phyloP scores from a whole-genome alignment of 2,888 invertebrate genomes.

The Acronicta aceris region DNA sequence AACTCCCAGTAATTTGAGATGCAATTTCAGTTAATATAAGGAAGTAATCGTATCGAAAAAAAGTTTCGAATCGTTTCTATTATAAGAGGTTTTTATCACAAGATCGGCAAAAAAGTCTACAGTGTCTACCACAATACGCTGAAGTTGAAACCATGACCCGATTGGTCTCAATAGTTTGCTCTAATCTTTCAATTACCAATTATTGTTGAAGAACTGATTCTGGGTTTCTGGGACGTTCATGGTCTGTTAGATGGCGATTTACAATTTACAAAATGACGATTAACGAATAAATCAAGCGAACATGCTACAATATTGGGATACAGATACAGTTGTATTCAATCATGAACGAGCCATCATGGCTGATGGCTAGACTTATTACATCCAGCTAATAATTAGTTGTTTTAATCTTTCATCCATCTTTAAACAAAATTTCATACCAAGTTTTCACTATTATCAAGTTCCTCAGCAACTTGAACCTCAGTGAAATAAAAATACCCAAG shows the following conservation, averaged over 20 bases:
- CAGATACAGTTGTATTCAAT: background rate
- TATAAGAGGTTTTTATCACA: background rate
- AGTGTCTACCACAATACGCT: constrained; percentile 11
- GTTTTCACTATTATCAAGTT: no score
- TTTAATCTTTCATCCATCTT: no score
- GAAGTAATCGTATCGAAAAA: background rate
- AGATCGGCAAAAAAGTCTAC: background rate
- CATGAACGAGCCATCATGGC: no score
- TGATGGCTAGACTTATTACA: background rate
- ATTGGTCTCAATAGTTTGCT: constrained; percentile 69
- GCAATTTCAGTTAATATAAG: background rate
- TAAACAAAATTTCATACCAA: no score
- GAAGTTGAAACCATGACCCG: constrained; percentile 66
- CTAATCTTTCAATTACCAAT: constrained; percentile 74
- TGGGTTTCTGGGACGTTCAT: constrained; percentile 37
- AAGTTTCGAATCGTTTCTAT: background rate
- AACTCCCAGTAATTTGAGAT: background rate
- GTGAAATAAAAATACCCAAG: background rate
- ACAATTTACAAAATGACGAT: constrained; percentile 44
- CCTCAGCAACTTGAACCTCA: no score
- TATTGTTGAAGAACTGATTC: constrained; percentile 55
- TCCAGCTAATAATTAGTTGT: no score
- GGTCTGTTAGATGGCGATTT: constrained; percentile 36
- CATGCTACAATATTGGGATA: background rate
- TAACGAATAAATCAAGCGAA: constrained; percentile 48